A percentile compares a stretch with the other conserved stretches of the same genome.
Evolutionary conservation across 2,888 invertebrate species (phyloP).

Genomic region (Tenthredo amoena): DNA sequence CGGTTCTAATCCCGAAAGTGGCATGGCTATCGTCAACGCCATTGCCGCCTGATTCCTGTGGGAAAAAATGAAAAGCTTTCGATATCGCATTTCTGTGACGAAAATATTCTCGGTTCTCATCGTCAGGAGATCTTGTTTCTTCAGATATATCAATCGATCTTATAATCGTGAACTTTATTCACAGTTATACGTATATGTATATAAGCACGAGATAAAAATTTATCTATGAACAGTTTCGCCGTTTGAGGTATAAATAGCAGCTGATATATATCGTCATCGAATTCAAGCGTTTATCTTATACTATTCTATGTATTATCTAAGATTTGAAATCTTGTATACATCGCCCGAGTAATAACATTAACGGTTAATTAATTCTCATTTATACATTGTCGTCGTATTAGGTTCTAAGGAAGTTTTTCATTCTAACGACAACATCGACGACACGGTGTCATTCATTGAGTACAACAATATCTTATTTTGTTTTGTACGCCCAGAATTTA

Average conservation of each 20-base stretch:
- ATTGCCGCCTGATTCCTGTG: constrained; percentile 72
- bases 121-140: background rate
- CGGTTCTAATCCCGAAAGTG: constrained; percentile 81
- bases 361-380: constrained; percentile 27
- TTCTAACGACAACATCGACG: background rate
- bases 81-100: background rate
- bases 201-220: constrained; percentile 77
- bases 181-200: background rate
- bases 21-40: constrained; percentile 83
- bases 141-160: background rate
- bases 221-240: background rate
- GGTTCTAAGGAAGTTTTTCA: background rate
- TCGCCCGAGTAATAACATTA: constrained; percentile 75
- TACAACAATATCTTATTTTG: background rate
- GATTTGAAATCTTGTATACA: constrained; percentile 76
- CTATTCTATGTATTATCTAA: constrained; percentile 69
- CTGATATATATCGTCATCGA: constrained; percentile 68
- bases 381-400: background rate
- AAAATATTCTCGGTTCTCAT: background rate
- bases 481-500: background rate
- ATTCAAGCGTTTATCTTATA: background rate
- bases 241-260: background rate
- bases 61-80: background rate
- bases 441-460: background rate
- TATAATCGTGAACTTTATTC: background rate